Evolutionary conservation across 2,113 vertebrate species (phyloP).

Genomic region (Taxidea taxus): DNA sequence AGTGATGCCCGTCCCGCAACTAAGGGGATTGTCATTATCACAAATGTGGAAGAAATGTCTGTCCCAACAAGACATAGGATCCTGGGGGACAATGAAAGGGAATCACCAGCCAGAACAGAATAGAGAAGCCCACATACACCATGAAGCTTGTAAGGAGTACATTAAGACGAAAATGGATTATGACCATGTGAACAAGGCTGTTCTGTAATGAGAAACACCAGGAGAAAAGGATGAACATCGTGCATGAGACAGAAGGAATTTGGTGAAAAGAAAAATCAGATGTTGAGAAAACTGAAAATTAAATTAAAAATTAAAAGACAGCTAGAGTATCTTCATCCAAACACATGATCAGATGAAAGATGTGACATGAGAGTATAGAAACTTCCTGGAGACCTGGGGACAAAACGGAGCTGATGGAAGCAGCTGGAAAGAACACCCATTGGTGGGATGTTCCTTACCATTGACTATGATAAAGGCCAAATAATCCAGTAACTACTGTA

Average conservation of each 20-base stretch:
- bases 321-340: neutral
- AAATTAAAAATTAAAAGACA: conserved; percentile 7
- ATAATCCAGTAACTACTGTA: neutral
- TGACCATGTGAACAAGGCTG: neutral
- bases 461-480: neutral
- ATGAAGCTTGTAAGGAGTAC: neutral
- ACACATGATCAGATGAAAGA: neutral
- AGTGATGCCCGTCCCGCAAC: neutral
- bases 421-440: neutral
- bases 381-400: neutral
- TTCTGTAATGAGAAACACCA: neutral
- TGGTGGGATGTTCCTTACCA: neutral
- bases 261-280: neutral
- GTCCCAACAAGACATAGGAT: neutral
- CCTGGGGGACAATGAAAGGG: neutral
- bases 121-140: neutral
- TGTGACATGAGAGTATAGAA: neutral
- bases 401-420: neutral
- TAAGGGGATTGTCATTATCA: neutral
- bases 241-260: neutral
- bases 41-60: neutral
- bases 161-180: neutral
- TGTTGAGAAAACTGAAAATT: neutral
- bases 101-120: neutral
- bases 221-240: neutral